Evolutionary conservation across 2,797 vertebrate species (phyloP).

Genomic region (Schizopygopsis malacanthus): DNA sequence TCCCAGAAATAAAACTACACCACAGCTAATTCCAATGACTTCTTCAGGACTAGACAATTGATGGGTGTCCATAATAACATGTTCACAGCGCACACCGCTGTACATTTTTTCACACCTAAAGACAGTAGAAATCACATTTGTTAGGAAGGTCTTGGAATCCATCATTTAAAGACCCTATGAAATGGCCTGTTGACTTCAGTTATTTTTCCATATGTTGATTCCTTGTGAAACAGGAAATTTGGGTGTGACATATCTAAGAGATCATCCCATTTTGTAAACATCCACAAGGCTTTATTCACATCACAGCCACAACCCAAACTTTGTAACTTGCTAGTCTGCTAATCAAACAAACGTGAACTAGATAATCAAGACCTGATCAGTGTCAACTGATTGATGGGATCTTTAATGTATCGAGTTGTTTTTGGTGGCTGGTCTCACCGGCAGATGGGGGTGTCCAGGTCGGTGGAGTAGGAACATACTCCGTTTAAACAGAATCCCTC

Average conservation of each 20-base stretch:
- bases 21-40: constrained; percentile 67
- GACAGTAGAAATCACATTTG: not conserved
- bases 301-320: constrained; percentile 7
- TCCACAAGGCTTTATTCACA: constrained; percentile 8
- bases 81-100: constrained; percentile 67
- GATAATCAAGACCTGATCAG: not conserved
- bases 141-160: not conserved
- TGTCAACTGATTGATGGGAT: not conserved
- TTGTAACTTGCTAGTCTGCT: not conserved
- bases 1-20: constrained; percentile 61
- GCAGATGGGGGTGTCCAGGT: constrained; percentile 70
- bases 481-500: constrained; percentile 71
- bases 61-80: accelerated
- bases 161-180: not conserved
- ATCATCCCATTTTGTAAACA: constrained; percentile 11
- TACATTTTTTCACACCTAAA: constrained; percentile 67
- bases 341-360: constrained; percentile 5
- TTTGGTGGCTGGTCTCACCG: constrained; percentile 57
- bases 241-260: not conserved
- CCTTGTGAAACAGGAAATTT: not conserved
- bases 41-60: constrained; percentile 41
- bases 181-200: not conserved
- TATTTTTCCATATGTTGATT: not conserved
- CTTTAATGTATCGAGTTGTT: not conserved
- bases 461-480: constrained; percentile 71